These are phyloP conservation scores for Dolichomitus sp. DNA, from an alignment of 2,888 invertebrate species.

Conservation along the genomic window DNA sequence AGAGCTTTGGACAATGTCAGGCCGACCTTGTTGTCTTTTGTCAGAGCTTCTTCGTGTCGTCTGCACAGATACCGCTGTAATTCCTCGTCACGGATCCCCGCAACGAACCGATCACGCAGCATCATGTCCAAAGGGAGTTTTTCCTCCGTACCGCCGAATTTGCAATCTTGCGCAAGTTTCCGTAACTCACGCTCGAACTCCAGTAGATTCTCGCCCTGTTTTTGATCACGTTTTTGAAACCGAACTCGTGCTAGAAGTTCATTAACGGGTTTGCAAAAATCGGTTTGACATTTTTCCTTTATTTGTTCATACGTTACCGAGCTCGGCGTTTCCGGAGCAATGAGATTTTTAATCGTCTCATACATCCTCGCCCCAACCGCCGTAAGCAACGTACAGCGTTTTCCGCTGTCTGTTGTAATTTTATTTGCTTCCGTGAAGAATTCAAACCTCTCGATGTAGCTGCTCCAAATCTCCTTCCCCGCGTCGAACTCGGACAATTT, in stretches of 20 bases:
- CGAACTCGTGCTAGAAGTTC: slow-evolving; percentile 37
- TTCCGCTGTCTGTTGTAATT: not conserved
- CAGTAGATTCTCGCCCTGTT: slow-evolving; percentile 18
- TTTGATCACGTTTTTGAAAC: slow-evolving; percentile 52
- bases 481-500: slow-evolving; percentile 3
- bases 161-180: slow-evolving; percentile 43
- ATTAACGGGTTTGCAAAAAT: slow-evolving; percentile 46
- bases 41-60: slow-evolving; percentile 46
- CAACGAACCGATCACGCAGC: slow-evolving; percentile 50
- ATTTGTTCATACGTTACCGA: not conserved
- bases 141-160: slow-evolving; percentile 31
- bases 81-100: slow-evolving; percentile 48
- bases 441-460: not conserved
- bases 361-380: slow-evolving; percentile 37
- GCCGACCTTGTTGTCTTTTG: slow-evolving; percentile 30
- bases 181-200: slow-evolving; percentile 42
- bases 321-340: not conserved
- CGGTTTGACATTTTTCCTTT: slow-evolving; percentile 41
- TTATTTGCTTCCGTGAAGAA: not conserved
- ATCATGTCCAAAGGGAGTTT: slow-evolving; percentile 44
- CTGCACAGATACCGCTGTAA: slow-evolving; percentile 46
- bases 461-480: not conserved
- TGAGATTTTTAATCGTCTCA: slow-evolving; percentile 19
- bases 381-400: slow-evolving; percentile 31
- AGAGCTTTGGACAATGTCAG: slow-evolving; percentile 35